Conservation (phyloP, 1,140 invertebrate species). For the Zaprionus lachaisei region DNA sequence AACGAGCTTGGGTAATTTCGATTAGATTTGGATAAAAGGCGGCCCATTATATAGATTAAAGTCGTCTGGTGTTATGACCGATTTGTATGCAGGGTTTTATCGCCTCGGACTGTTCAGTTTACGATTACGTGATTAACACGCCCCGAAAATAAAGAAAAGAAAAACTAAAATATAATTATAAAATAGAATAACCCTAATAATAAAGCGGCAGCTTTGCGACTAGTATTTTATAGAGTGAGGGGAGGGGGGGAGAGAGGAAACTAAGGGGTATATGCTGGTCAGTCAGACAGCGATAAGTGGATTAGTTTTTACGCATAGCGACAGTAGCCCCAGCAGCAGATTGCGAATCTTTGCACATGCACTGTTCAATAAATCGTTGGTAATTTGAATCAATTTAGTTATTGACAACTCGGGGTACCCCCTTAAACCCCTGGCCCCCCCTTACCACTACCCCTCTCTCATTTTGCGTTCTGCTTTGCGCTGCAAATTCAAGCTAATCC, state of each 20-base stretch:
- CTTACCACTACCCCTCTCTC: conserved; percentile 11
- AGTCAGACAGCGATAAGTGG: conserved; percentile 49
- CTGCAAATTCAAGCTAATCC: conserved; percentile 75
- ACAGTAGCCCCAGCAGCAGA: conserved; percentile 11
- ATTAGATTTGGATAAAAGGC: conserved; percentile 83
- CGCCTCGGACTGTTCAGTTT: conserved; percentile 17
- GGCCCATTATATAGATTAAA: conserved; percentile 77
- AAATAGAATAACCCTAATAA: conserved; percentile 14
- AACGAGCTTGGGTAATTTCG: conserved; percentile 40
- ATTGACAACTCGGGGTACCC: conserved; percentile 29
- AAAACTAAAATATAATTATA: background rate
- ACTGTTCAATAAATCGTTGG: conserved; percentile 61
- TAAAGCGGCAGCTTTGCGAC: conserved; percentile 17
- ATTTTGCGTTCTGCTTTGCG: conserved; percentile 60
- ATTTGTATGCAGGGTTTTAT: conserved; percentile 54
- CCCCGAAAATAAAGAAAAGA: background rate
- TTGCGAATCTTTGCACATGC: conserved; percentile 4
- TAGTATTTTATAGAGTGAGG: background rate
- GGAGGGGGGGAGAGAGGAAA: background rate
- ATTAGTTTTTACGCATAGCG: conserved; percentile 57
- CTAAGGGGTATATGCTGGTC: background rate
- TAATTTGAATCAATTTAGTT: conserved; percentile 70
- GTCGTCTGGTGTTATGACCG: conserved; percentile 52
- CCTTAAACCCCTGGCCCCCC: background rate
- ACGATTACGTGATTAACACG: conserved; percentile 48